Conservation (phyloP, 2,113 vertebrate species). For the Xenus cinereus region DNA sequence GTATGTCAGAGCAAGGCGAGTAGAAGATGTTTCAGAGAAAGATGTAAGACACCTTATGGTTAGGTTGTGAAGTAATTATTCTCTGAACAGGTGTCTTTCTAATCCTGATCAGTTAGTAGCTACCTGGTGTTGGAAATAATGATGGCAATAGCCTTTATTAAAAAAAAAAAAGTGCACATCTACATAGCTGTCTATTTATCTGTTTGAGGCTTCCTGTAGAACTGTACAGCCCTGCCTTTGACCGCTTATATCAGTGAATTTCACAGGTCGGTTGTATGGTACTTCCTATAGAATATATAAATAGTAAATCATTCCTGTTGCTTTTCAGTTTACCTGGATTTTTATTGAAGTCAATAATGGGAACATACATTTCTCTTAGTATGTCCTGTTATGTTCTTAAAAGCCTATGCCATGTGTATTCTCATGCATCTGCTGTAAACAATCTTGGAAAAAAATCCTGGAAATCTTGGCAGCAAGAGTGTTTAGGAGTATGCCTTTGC, state of each 20-base stretch:
- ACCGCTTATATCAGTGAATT: neutral
- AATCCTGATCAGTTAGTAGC: neutral
- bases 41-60: neutral
- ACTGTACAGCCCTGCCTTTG: neutral
- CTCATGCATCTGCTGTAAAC: neutral
- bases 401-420: neutral
- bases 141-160: neutral
- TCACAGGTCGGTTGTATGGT: neutral
- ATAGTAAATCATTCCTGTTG: neutral
- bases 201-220: neutral
- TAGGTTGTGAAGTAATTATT: neutral
- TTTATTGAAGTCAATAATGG: neutral
- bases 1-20: neutral
- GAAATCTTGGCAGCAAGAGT: neutral
- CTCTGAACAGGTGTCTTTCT: neutral
- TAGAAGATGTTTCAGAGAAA: neutral
- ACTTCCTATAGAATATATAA: neutral
- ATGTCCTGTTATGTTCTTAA: neutral
- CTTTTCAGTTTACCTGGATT: neutral
- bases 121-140: neutral
- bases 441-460: neutral
- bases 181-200: neutral
- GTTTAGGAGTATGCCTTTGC: neutral
- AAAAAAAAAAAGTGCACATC: neutral
- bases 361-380: neutral